Evolutionary conservation across 2,113 vertebrate genomes (phyloP).

Genomic region (Chaetodon auriga): DNA sequence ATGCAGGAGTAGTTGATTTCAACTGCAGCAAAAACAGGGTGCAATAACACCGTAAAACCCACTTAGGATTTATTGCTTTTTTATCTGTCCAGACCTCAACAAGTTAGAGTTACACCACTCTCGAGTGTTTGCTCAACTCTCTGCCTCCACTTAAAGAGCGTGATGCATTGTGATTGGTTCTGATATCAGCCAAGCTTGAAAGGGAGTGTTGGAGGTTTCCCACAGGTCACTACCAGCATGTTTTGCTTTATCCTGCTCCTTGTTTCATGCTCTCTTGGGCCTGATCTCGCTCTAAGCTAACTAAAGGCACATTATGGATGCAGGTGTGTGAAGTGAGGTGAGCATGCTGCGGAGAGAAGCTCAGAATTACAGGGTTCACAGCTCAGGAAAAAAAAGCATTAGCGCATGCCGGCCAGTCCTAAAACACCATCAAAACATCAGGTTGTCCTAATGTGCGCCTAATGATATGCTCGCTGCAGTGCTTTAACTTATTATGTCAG

Average conservation of each 20-base stretch:
- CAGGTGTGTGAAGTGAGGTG: constrained; percentile 2
- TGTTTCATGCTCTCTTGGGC: constrained; percentile 48
- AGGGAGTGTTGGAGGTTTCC: constrained; percentile 38
- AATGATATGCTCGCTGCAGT: constrained; percentile 31
- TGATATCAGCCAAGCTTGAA: constrained; percentile 49
- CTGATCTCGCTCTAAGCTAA: constrained; percentile 45
- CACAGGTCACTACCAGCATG: constrained; percentile 52
- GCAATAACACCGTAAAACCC: neutral
- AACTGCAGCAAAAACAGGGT: neutral
- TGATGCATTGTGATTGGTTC: constrained; percentile 22
- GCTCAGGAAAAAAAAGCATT: constrained; percentile 32
- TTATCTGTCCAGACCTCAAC: neutral
- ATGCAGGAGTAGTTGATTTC: neutral
- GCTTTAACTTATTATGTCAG: constrained; percentile 13
- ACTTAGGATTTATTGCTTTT: neutral
- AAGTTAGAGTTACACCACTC: neutral
- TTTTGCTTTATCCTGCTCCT: constrained; percentile 48
- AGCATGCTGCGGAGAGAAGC: constrained; percentile 1
- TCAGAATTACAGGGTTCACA: constrained; percentile 34
- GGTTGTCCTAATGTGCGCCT: constrained; percentile 19
- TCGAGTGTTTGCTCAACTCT: constrained; percentile 39
- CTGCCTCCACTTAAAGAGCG: constrained; percentile 37
- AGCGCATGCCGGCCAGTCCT: neutral
- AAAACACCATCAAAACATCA: constrained; percentile 38
- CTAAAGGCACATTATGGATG: constrained; percentile 29